Evolutionary conservation across 2,888 invertebrate genomes (phyloP), one percentile per base, ranked within the genome.

Genomic region (Tenthredo scrophulariae): DNA sequence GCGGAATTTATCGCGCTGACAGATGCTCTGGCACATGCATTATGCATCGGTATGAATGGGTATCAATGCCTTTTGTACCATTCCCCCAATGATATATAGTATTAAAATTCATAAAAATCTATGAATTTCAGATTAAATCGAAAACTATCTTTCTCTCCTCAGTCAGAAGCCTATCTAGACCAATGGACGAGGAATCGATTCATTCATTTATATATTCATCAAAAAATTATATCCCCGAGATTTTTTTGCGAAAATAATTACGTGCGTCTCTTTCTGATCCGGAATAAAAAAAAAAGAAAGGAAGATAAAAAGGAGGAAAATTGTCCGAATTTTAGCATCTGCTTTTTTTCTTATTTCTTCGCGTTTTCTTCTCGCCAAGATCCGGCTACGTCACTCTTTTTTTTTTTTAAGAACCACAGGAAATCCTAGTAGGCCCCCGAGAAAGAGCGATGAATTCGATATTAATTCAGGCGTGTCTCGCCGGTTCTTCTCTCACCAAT

Each of bases 391-490:
- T 62, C 26, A 62, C 62, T 26, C 26, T 4, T 62, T 2, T 62
- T 22, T 62, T 4, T 62, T 2, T 62, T 22, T 62, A 62, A 26
- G 22, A 62, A 62, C 62, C 62, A 26, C 62, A 26, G 62, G 22
- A 62, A 62, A 62, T 62, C 62, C 54, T n/a, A n/a, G 54, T 26
- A 13, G 62, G 10, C 26, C 26, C 22, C 13, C 10, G 80, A 58
- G 62, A 50, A 62, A 80, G 80, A 80, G 80, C 62, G 80, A 62
- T 80, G 80, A 62, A 80, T 80, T 62, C 37, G 40, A 80, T 80
- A 80, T 80, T 37, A 80, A 80, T 80, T 80, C 58, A 80, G 37
- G 33, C 80, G 40, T 80, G 80, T 80, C 58, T 40, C 62, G 40
- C 33, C 62, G 58, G 37, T 58, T 80, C 62, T 80, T 37, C 58